Evolutionary conservation across 2,888 invertebrate genomes (phyloP), one percentile per base, ranked within the genome.

Genomic region (Leptogaster cylindrica): DNA sequence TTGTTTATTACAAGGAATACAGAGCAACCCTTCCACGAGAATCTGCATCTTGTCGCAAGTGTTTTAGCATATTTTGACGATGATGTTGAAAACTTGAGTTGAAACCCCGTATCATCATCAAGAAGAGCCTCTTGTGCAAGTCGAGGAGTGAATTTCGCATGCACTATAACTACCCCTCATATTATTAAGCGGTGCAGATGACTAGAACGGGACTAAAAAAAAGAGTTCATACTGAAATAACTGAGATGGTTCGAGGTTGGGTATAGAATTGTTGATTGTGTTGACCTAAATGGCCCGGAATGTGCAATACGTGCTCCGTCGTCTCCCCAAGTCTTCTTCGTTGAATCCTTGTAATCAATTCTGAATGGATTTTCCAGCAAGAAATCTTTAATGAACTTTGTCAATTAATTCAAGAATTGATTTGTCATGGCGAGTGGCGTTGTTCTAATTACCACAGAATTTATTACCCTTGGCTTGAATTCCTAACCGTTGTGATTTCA

Each of bases 1-100:
- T 39, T 39, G 39, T 39, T 39, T 39, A 39, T 39, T 39, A 6
- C 39, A 39, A 39, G 39, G n/a, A n/a, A n/a, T n/a, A n/a, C n/a
- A n/a, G n/a, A n/a, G n/a, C 39, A 39, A 39, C 6, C 39, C 39
- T 39, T 3, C 39, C 3, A 10, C 14, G 14, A 4, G 14, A 14
- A 14, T 14, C 39, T 14, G 14, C 39, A 7, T 14, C 39, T 5
- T 31, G 5, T 7, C 31, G 5, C 10, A 31, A 31, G 31, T 31
- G 8, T 10, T 31, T 31, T 10, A 7, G 14, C 39, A 14, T 39
- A 39, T 39, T 39, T 39, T 39, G 39, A 39, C 14, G 39, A 39
- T 39, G 39, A 39, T 14, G 10, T 39, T 12, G 3, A 39, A 10
- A 10, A 39, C 39, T 39, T 39, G n/a, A 4, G 39, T 39, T 12